Conservation (phyloP, 1,140 invertebrate species). For the Apis laboriosa region DNA sequence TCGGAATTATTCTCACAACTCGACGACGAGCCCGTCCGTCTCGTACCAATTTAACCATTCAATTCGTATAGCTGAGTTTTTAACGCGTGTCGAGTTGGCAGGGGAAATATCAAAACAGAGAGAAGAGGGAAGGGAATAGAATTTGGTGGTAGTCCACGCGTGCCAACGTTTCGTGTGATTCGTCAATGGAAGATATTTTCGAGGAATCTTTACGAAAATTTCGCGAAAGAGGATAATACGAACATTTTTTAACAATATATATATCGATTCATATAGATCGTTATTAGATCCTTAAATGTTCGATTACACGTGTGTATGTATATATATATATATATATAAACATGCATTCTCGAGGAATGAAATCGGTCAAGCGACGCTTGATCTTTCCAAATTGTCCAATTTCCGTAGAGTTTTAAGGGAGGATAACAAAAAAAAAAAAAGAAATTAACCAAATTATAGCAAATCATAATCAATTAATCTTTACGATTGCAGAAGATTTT, state of each 20-base stretch:
- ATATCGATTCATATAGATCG: not conserved
- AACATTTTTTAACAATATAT: conserved; percentile 6
- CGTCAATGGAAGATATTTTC: not conserved
- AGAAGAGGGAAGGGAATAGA: not conserved
- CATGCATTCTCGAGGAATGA: not conserved
- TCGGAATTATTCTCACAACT: conserved; percentile 28
- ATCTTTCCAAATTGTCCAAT: not conserved
- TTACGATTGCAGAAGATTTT: too few relatives aligned
- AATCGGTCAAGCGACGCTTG: not conserved
- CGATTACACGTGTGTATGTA: not conserved
- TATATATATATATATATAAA: not conserved
- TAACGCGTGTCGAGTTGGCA: conserved; percentile 27
- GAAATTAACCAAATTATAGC: too few relatives aligned
- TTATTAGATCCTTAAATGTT: conserved; percentile 11
- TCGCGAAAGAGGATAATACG: not conserved
- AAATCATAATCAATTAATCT: too few relatives aligned
- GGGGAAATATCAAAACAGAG: not conserved
- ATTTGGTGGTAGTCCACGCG: conserved; percentile 20
- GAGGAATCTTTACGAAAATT: not conserved
- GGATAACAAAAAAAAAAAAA: too few relatives aligned
- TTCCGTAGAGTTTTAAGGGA: not conserved
- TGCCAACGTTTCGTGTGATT: conserved; percentile 23
- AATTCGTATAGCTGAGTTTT: conserved; percentile 1
- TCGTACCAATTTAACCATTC: conserved; percentile 12
- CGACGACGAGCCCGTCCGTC: conserved; percentile 45